Evolutionary conservation across 2,888 invertebrate species (phyloP), one percentile per base, ranked within the genome.

Genomic region (Notocelia uddmanniana): DNA sequence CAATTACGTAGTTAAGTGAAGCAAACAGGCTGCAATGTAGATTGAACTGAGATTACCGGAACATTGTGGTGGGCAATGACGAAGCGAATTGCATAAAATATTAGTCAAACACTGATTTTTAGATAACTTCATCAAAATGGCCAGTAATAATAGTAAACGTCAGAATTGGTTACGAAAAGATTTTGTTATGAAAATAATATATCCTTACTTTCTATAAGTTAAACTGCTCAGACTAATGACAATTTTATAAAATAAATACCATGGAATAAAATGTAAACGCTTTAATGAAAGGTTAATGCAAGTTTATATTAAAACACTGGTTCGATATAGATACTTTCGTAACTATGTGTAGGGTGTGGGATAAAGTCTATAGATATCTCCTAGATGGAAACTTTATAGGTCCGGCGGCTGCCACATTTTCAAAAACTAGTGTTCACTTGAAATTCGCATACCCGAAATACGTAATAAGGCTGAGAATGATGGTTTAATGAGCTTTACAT

Each of bases 1-100:
- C 76, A 78, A 81, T 81, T 77, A 81, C 74, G 67, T 73, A 75
- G 75, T 76, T 78, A 76, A 76, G 75, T 76, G 77, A 76, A 77
- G 77, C 76, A 74, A 76, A 75, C 75, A 78, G 73, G 75, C 77
- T 74, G 69, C 70, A 74, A 70, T 71, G 74, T 73, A 73, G 77
- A 77, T 76, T 74, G 54, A 59, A 31, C 50, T 23, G 10, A 73
- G 72, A 74, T 74, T 74, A 62, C 60, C 68, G 73, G 75, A 72
- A 73, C 73, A 60, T 71, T 76, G 74, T 73, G 70, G 72, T 63
- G 45, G 67, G 58, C 34, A 52, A 63, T 70, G 72, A 69, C 59
- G 60, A 45, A 50, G 73, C 34, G 60, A 66, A 63, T 74, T 74
- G 64, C 70, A 57, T 54, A 57, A 71, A 71, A 71, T 71, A 71